Base-by-base conservation (phyloP, 64 coral and sea anemone species). In the Dendronephthya gigantea region DNA sequence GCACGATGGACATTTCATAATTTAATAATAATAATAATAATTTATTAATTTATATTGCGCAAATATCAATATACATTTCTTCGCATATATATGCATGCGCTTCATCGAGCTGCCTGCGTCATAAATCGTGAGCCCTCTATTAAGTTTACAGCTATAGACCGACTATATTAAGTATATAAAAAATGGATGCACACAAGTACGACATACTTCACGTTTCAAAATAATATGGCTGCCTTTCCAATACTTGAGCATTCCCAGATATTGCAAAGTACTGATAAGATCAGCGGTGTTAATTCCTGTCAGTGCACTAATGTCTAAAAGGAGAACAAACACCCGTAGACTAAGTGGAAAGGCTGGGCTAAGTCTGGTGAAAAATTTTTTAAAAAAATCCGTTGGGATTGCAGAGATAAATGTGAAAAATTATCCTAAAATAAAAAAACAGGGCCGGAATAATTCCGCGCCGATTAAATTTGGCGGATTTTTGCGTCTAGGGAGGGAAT, bases 171-270 rank as follows among this genome's bases (percentile, higher is more conserved):
- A 19, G 38, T 39, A 23, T 7, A 17, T 39, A 32, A 83, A 41
- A 56, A 15, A 14, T 14, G 10, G 50, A 39, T 22, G 65, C 23
- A 30, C 0, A 1, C 32, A 49, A 89, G 9, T 39, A 34, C 37
- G 10, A 50, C 85, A 40, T 83, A 94, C 93, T 45, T 69, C 86
- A 23, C 92, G 90, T 84, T 92, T 89, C n/a, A 98, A 41, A 39
- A 98, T 92, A 17, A 98, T 90, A 49, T 98, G 95, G 41, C 91
- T 98, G 91, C 95, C 95, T 55, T 98, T 98, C 92, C 95, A 98
- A 32, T 98, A 98, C 49, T 98, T 98, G 0, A 98, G 91, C 48
- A 98, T 93, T 58, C 95, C 92, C 33, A 98, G 62, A 87, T 98
- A 98, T 52, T 98, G 95, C 15, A 98, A 85, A 7, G 95, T 98